Evolutionary conservation across 2,797 vertebrate genomes (phyloP), one percentile per base, ranked within the genome.

Genomic region (Melanogrammus aeglefinus): DNA sequence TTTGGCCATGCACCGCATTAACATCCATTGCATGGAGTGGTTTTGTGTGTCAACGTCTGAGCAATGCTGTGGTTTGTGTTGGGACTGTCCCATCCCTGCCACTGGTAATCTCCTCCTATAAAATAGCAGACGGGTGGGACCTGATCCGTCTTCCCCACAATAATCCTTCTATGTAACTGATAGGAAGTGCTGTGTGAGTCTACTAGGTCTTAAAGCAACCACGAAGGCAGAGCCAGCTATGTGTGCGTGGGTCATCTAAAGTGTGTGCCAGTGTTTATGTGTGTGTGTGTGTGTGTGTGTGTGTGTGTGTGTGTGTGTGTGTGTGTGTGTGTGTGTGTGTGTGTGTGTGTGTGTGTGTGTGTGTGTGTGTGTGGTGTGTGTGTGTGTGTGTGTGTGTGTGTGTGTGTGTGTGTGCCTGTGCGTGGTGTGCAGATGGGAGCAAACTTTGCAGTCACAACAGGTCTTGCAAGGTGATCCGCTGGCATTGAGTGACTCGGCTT

Each of bases 121-220:
- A 88, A 88, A 86, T n/a, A 6, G 24, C 78, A 24, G 57, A 63
- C 66, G 77, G 78, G 81, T 80, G 72, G 57, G 75, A 84, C 80
- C 83, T 78, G 78, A 74, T 87, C 85, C 77, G 74, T 91, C 87
- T 81, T 88, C 88, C 85, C 76, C 78, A 73, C 77, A 51, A 7
- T 89, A 89, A 91, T 88, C 87, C 88, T 57, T 80, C 82, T 74
- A 72, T 89, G 90, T 90, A 92, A 91, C 88, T 10, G 87, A 92
- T 88, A 88, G 85, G 85, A 88, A 79, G 77, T 84, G 35, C 77
- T 76, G 77, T 82, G 36, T 85, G 72, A 70, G 83, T 83, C 81
- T 79, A 84, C 86, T 88, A 80, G 72, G 87, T 88, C 84, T 80
- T 86, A 84, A 82, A 88, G 89, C 71, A 88, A 85, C 79, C 38